A percentile compares a stretch with the other conserved stretches of the same genome.
phyloP scores from a whole-genome alignment of 2,113 vertebrate genomes.

The Solea solea region DNA sequence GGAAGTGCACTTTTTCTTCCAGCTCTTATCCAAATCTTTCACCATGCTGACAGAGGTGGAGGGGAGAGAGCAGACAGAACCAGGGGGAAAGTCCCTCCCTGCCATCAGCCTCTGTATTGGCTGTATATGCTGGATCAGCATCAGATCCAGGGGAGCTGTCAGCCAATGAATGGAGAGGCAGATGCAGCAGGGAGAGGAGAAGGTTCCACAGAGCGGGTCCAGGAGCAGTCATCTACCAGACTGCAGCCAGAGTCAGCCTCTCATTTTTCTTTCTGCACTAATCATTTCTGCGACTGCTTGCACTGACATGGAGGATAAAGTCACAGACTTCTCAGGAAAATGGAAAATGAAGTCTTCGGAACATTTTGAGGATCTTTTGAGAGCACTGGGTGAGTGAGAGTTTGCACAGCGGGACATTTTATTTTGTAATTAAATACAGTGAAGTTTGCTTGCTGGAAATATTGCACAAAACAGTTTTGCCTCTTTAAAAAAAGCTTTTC shows the following conservation, averaged over 20 bases:
- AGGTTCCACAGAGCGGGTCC: conserved; percentile 17
- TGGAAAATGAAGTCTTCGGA: conserved; percentile 94
- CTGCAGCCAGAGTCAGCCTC: background rate
- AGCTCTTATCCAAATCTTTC: conserved; percentile 69
- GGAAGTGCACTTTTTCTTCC: conserved; percentile 57
- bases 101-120: conserved; percentile 43
- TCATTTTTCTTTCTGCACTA: background rate
- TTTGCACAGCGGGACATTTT: background rate
- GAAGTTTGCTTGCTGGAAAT: background rate
- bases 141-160: conserved; percentile 42
- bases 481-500: no score
- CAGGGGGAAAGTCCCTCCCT: conserved; percentile 56
- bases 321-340: conserved; percentile 88
- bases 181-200: conserved; percentile 50
- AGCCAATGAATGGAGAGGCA: conserved; percentile 66
- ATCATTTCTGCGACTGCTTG: background rate
- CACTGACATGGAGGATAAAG: conserved; percentile 69
- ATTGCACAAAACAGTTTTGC: no score
- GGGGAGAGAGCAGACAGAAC: conserved; percentile 15
- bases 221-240: background rate
- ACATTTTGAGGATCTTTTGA: conserved; percentile 92
- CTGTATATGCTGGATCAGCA: conserved; percentile 33
- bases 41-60: conserved; percentile 66
- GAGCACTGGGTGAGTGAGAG: conserved; percentile 83
- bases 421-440: background rate